These are phyloP conservation scores for Brachionus koreanus DNA, from an alignment of 1,140 invertebrate species.

Conservation along the genomic window DNA sequence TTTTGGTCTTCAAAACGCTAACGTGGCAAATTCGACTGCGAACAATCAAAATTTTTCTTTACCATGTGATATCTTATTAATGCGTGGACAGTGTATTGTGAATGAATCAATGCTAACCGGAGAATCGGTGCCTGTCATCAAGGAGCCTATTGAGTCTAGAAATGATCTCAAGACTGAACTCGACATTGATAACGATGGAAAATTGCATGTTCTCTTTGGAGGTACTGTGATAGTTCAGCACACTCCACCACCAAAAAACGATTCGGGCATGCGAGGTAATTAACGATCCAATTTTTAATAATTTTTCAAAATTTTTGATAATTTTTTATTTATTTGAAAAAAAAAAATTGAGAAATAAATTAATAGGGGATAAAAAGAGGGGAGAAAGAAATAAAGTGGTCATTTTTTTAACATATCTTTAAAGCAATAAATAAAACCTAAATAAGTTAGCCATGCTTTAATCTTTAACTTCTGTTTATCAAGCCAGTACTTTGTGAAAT, in stretches of 20 bases:
- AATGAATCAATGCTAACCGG: slow-evolving; percentile 97
- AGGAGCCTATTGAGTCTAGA: slow-evolving; percentile 52
- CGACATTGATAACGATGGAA: slow-evolving; percentile 81
- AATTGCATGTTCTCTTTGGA: slow-evolving; percentile 88
- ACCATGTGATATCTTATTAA: slow-evolving; percentile 89
- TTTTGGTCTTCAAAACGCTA: neutral
- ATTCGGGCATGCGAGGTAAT: slow-evolving; percentile 64
- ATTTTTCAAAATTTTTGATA: neutral
- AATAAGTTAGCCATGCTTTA: too few relatives aligned
- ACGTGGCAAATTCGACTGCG: neutral
- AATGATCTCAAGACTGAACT: slow-evolving; percentile 66
- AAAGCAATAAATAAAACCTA: too few relatives aligned
- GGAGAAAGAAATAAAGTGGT: too few relatives aligned
- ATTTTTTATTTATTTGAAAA: too few relatives aligned
- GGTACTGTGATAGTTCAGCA: slow-evolving; percentile 96
- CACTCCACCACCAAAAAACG: slow-evolving; percentile 76
- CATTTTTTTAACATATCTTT: too few relatives aligned
- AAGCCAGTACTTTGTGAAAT: too few relatives aligned
- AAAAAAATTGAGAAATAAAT: too few relatives aligned
- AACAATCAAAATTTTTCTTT: slow-evolving; percentile 59
- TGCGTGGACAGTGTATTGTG: slow-evolving; percentile 89
- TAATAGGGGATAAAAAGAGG: too few relatives aligned
- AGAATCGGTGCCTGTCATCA: slow-evolving; percentile 97
- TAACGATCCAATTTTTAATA: neutral
- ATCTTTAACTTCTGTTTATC: too few relatives aligned